A percentile compares a stretch with the other conserved stretches of the same genome.
Conservation (phyloP, 2,113 vertebrate genomes). For the Peromyscus polionotus region DNA sequence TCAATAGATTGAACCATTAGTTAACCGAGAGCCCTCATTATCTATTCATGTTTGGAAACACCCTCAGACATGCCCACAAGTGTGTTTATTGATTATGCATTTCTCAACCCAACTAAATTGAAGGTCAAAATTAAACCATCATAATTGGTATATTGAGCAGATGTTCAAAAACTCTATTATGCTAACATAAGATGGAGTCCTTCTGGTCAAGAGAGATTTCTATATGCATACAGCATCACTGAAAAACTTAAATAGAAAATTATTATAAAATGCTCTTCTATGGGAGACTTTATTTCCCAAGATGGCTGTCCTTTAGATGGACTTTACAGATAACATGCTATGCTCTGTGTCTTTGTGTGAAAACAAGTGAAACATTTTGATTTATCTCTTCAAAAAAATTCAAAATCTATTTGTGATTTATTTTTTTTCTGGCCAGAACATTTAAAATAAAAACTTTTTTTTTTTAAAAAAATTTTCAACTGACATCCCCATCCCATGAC, state of each 20-base stretch:
- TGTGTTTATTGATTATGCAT: background rate
- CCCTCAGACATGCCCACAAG: background rate
- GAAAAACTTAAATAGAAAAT: background rate
- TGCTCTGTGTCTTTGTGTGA: background rate
- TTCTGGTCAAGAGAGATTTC: background rate
- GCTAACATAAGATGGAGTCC: background rate
- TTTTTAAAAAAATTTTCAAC: background rate
- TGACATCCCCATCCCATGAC: fast-evolving
- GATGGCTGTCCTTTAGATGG: background rate
- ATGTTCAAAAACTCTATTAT: background rate
- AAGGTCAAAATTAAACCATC: background rate
- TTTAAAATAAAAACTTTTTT: slow-evolving; percentile 19
- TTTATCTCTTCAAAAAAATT: background rate
- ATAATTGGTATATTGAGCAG: background rate
- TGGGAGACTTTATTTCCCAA: background rate
- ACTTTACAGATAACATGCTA: background rate
- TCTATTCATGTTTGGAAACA: background rate
- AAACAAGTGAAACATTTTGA: background rate
- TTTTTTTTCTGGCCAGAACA: slow-evolving; percentile 1
- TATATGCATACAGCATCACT: background rate
- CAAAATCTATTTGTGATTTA: slow-evolving; percentile 36
- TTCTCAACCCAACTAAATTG: background rate
- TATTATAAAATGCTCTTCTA: background rate
- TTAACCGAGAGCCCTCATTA: background rate
- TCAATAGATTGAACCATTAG: background rate